Evolutionary conservation across 2,797 vertebrate species (phyloP), one percentile per base, ranked within the genome.

Genomic region (Gorsachius magnificus): DNA sequence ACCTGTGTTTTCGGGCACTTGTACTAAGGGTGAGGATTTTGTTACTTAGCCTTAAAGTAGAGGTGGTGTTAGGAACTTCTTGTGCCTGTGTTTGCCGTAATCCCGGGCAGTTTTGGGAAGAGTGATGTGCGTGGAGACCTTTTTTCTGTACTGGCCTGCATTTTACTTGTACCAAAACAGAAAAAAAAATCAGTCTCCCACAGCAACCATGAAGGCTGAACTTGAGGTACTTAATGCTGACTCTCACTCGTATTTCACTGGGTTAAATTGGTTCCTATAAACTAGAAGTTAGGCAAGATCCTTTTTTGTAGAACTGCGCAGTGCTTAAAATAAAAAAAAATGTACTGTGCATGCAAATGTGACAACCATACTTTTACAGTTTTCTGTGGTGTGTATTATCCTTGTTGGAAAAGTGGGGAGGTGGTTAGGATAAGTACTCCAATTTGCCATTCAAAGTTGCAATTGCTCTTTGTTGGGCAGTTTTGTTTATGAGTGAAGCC

Each of bases 381-480:
- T 56, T 81, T 83, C 24, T 80, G 38, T 71, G 80, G 78, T 81
- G 28, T 83, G 36, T 71, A 20, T n/a, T 68, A 26, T 25, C 17
- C 51, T 79, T 89, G 61, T 90, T 43, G 45, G 48, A 63, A 41
- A 88, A 75, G 65, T 84, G 46, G 70, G 50, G 61, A 57, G 53
- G 16, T 43, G 90, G 11, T 83, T 75, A 13, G 69, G 84, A 51
- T 79, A 90, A 90, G 78, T 79, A 97, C 93, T 94, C 89, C 83
- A 83, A 72, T 96, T 88, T 90, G 87, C 82, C 19, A 88, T 89
- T 41, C 78, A 78, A 92, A 80, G 92, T 77, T 65, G 87, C 78
- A 87, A 36, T 63, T 64, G 68, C 86, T 93, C 90, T 56, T 65
- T 50, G 35, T 38, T 78, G 72, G 77, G 54, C 10, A 45, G 63